A percentile compares a stretch with the other conserved stretches of the same genome.
These are phyloP conservation scores for Sceloporus undulatus DNA, from an alignment of 2,113 vertebrate species.

Conservation along the genomic window DNA sequence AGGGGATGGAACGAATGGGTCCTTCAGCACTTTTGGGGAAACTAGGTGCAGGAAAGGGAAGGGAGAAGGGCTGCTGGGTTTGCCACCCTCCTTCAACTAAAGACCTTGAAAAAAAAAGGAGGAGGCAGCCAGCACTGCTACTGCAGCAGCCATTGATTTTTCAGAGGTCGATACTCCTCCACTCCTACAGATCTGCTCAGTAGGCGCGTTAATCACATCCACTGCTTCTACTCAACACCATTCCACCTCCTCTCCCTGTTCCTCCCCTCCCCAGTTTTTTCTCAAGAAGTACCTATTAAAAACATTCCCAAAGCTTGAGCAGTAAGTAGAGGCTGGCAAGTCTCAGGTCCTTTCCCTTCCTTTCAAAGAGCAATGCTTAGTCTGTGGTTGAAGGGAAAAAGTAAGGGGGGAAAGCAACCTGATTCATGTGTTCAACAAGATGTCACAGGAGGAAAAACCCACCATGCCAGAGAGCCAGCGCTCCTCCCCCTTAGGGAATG, in stretches of 20 bases:
- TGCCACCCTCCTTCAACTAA: conserved; percentile 65
- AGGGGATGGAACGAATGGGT: background rate
- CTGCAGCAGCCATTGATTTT: conserved; percentile 82
- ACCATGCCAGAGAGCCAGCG: background rate
- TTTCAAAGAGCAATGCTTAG: conserved; percentile 50
- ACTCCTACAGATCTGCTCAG: conserved; percentile 78
- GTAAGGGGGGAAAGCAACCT: conserved; percentile 19
- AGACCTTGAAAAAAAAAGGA: conserved; percentile 50
- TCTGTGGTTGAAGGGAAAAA: conserved; percentile 37
- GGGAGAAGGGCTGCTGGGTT: conserved; percentile 37
- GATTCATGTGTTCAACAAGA: conserved; percentile 60
- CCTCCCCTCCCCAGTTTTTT: conserved; percentile 64
- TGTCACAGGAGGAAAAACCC: conserved; percentile 51
- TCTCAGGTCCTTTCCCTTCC: conserved; percentile 6
- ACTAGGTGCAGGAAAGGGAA: conserved; percentile 45
- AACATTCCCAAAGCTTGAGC: conserved; percentile 35
- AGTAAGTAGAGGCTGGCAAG: conserved; percentile 21
- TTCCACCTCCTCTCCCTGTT: conserved; percentile 42
- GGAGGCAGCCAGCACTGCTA: conserved; percentile 56
- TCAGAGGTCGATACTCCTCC: conserved; percentile 78
- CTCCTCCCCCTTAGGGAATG: fast-evolving
- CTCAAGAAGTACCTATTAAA: conserved; percentile 28
- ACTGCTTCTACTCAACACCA: conserved; percentile 72
- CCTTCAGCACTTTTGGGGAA: conserved; percentile 43
- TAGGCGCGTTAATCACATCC: conserved; percentile 79